Evolutionary conservation across 2,113 vertebrate species (phyloP).

Genomic region (Thamnaconus septentrionalis): DNA sequence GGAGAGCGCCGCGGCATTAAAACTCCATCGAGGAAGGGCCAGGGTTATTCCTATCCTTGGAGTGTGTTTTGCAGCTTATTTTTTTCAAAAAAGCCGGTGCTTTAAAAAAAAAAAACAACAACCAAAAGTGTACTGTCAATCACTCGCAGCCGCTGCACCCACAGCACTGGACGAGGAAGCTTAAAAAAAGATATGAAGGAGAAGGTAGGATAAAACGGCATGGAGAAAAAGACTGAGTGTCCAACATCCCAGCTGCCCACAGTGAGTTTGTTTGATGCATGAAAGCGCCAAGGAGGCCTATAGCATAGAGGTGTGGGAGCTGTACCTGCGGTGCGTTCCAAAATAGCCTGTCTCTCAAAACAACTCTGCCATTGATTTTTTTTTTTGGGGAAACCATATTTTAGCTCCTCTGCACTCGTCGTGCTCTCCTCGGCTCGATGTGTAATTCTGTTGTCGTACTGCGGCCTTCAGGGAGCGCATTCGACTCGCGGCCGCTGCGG

Average conservation of each 20-base stretch:
- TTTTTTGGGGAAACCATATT: not conserved
- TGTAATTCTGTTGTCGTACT: too few species aligned
- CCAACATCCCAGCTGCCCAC: constrained; percentile 30
- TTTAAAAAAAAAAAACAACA: too few species aligned
- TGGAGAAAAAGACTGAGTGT: constrained; percentile 29
- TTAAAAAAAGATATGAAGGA: constrained; percentile 10
- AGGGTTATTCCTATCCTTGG: too few species aligned
- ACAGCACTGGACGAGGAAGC: constrained; percentile 5
- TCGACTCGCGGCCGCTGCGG: too few species aligned
- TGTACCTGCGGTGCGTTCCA: constrained; percentile 14
- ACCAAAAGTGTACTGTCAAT: not conserved
- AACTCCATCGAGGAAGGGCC: too few species aligned
- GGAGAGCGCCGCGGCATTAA: not conserved
- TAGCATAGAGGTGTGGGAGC: constrained; percentile 14
- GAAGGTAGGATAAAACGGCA: constrained; percentile 17
- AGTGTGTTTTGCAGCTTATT: too few species aligned
- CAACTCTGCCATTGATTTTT: constrained; percentile 33
- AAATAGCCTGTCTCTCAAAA: constrained; percentile 35
- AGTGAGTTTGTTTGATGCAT: constrained; percentile 28
- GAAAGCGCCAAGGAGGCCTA: constrained; percentile 17
- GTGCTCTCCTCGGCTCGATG: not conserved
- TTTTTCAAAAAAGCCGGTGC: too few species aligned
- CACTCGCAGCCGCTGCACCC: not conserved
- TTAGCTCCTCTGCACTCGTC: constrained; percentile 1
- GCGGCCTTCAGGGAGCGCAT: too few species aligned